Evolutionary conservation across 2,888 invertebrate genomes (phyloP), one percentile per base, ranked within the genome.

Genomic region (Pyrrhia umbra): DNA sequence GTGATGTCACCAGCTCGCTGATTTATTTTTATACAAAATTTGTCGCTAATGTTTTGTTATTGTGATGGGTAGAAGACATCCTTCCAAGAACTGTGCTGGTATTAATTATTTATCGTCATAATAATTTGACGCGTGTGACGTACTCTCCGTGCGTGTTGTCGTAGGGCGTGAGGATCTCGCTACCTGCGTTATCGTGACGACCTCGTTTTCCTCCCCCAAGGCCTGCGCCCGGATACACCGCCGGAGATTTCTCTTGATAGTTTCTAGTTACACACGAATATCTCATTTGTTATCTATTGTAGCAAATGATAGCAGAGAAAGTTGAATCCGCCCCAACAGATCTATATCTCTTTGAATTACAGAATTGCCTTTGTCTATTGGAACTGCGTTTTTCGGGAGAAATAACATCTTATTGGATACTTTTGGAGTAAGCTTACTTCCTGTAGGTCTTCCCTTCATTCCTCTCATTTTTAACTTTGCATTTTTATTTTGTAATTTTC

Each of bases 241-340:
- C 82, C 71, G 81, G 81, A 91, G 90, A 91, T 92, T 91, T 92
- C 92, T 91, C 91, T 90, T 88, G 83, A 87, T 87, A 88, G 87
- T 90, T 88, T 87, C 87, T 88, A 87, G 85, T 88, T 88, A 84
- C 85, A 85, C 82, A 88, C 84, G 84, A 85, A 86, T 76, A 79
- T 87, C 83, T 82, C 76, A 85, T 88, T 87, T 85, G 83, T 84
- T 83, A 82, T 82, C 79, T 75, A 64, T 66, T 67, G 66, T 64
- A 73, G 68, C 60, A 69, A 42, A 63, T 72, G 75, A 81, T 81
- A 81, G 75, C 64, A 83, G 87, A 85, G 88, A 89, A 90, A 90
- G 88, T 85, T 66, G 77, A 77, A 77, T 80, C 77, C 73, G 73
- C 68, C 75, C 72, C 67, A 72, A 75, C 67, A 68, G 68, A 74